phyloP scores from a whole-genome alignment of 2,113 vertebrate genomes.

The Ptychochromis oligacanthus region DNA sequence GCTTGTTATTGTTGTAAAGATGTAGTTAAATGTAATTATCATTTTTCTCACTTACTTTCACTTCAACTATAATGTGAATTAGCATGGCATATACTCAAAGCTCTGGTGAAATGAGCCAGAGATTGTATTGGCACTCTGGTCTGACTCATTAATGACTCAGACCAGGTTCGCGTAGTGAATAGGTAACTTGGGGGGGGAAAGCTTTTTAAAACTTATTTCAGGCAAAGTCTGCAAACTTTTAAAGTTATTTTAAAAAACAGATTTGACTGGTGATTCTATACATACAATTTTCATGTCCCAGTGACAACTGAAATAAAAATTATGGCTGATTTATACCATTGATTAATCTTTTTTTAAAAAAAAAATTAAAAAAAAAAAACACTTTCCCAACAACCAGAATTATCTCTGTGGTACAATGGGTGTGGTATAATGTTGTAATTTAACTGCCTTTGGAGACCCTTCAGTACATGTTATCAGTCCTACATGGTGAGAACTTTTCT shows the following conservation, averaged over 20 bases:
- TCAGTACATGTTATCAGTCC: background rate
- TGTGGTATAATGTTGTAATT: no score
- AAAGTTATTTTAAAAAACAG: background rate
- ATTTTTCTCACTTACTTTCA: background rate
- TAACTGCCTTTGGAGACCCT: background rate
- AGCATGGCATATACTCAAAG: background rate
- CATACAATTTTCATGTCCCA: no score
- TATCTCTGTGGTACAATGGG: no score
- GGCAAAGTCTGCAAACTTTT: background rate
- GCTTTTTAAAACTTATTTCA: background rate
- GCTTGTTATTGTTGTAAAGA: background rate
- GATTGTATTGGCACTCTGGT: background rate
- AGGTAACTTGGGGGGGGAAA: background rate
- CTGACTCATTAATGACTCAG: background rate
- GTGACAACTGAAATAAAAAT: no score
- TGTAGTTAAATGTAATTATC: background rate
- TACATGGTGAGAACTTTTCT: background rate
- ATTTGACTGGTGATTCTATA: no score
- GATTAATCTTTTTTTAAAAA: no score
- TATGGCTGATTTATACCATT: no score
- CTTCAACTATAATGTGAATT: background rate
- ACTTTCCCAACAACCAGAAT: no score
- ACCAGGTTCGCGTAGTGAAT: background rate
- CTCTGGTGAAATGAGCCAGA: no score
- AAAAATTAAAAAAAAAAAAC: no score